Evolutionary conservation across 2,113 vertebrate genomes (phyloP).

Genomic region (Hepsetus odoe): DNA sequence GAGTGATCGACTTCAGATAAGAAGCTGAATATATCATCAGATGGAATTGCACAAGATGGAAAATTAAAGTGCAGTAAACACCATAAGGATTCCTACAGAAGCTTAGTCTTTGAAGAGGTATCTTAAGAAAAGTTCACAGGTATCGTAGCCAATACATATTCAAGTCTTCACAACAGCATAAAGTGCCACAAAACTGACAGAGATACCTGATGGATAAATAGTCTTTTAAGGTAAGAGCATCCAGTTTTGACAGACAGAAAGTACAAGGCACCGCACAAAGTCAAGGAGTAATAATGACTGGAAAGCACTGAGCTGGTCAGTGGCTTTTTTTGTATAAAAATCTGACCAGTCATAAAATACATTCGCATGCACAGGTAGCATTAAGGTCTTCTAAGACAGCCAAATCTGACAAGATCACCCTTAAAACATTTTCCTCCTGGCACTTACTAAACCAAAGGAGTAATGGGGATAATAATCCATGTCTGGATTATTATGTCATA

Average conservation of each 20-base stretch:
- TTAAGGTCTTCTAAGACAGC: background rate
- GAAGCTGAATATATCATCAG: background rate
- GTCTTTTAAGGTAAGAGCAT: constrained; percentile 27
- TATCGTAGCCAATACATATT: constrained; percentile 3
- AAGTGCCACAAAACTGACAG: background rate
- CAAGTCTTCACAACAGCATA: background rate
- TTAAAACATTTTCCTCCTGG: background rate
- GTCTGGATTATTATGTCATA: too few relatives aligned
- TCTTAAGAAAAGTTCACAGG: background rate
- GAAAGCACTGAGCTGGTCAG: background rate
- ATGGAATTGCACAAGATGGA: constrained; percentile 10
- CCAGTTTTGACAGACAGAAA: background rate
- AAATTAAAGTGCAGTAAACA: constrained; percentile 7
- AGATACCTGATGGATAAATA: background rate
- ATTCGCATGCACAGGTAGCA: background rate
- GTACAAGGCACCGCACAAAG: constrained; percentile 67
- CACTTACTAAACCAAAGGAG: background rate
- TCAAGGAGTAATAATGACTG: background rate
- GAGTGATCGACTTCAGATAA: constrained; percentile 19
- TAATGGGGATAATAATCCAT: too few relatives aligned
- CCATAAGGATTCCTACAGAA: background rate
- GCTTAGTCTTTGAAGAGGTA: background rate
- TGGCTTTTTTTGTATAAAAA: background rate
- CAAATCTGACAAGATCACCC: background rate
- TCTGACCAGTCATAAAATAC: background rate